Evolutionary conservation across 2,888 invertebrate genomes (phyloP), one percentile per base, ranked within the genome.

Genomic region (Pandemis corylana): DNA sequence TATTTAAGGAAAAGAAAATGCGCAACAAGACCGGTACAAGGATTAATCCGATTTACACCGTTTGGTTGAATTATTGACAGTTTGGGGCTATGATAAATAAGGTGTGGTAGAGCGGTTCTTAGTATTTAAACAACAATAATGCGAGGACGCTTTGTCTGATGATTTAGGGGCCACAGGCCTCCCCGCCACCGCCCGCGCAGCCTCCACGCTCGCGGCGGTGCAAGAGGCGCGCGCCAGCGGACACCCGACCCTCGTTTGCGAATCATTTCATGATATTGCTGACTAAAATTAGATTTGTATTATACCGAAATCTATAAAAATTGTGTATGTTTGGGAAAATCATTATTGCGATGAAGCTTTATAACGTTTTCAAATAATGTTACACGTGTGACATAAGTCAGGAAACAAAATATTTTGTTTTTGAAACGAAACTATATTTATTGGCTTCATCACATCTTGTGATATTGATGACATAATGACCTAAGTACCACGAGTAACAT

Each of bases 71-170:
- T 72, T 77, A 72, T 72, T 70, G 71, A 67, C 70, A 74, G 72
- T 74, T 78, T 74, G 59, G 72, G 72, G 51, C 68, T 76, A 71
- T 78, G 78, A 78, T 78, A 73, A 78, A 77, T 76, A 76, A 66
- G 70, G 66, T 76, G 74, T 63, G 74, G 74, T 64, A 41, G 76
- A 79, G 72, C 76, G 76, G 78, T 83, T 84, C 83, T 78, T 77
- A 80, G 85, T 86, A 84, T 84, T 84, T 84, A 83, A 81, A 80
- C 79, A 84, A 83, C 82, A 85, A 87, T 85, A 82, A 81, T 76
- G 75, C 77, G 80, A 81, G 79, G 69, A 76, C 76, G 83, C 77
- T 82, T 84, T 85, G 83, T 86, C 77, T 72, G 63, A 79, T 84
- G 84, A 85, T 84, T 85, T 85, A 85, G 83, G 80, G 77, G 81